These are phyloP conservation scores for Jacana jacana DNA, from an alignment of 2,113 vertebrate genomes.

Conservation along the genomic window DNA sequence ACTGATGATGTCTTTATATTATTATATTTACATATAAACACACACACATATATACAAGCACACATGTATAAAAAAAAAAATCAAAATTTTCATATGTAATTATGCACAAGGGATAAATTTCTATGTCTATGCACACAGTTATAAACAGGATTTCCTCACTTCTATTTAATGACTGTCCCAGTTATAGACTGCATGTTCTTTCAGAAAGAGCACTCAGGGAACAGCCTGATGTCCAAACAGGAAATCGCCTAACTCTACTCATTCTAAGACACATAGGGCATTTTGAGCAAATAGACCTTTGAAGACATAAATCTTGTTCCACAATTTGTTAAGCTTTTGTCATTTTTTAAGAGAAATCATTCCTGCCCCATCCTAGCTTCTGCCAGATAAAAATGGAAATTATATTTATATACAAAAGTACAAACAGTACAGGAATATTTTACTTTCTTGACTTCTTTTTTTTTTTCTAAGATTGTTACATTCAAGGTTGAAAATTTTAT, in stretches of 20 bases:
- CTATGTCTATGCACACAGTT: background rate
- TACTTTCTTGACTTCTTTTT: background rate
- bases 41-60: background rate
- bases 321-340: background rate
- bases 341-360: slow-evolving; percentile 9
- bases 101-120: background rate
- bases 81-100: background rate
- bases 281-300: background rate
- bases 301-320: background rate
- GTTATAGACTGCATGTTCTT: background rate
- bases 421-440: background rate
- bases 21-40: background rate
- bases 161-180: background rate
- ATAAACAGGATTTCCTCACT: background rate
- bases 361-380: background rate
- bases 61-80: background rate
- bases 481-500: background rate
- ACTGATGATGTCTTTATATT: background rate
- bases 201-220: background rate
- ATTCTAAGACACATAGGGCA: background rate
- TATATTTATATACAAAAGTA: background rate
- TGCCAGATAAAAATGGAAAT: slow-evolving; percentile 13
- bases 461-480: background rate
- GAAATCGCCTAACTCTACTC: background rate
- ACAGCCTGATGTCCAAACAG: background rate